phyloP scores from a whole-genome alignment of 2,888 invertebrate species.

The Abrostola triplasia region DNA sequence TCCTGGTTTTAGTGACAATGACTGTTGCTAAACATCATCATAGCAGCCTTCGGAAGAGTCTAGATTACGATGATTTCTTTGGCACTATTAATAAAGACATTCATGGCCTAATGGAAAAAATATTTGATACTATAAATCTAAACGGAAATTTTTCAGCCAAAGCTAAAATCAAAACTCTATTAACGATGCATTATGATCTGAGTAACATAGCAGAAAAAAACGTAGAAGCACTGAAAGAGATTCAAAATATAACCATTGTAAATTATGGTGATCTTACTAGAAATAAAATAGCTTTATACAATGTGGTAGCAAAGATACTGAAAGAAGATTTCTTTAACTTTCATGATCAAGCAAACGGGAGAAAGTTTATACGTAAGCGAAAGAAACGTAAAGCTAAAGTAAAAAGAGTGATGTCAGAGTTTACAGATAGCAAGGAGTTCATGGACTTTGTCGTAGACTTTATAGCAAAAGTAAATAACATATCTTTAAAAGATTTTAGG shows the following conservation, averaged over 20 bases:
- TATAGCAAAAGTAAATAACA: conserved; percentile 31
- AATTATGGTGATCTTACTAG: conserved; percentile 10
- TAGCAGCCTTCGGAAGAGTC: conserved; percentile 15
- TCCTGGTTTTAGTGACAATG: conserved; percentile 20
- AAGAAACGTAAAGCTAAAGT: background rate
- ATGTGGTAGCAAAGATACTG: conserved; percentile 42
- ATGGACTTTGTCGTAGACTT: conserved; percentile 19
- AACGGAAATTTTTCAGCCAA: conserved; percentile 42
- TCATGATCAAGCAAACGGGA: conserved; percentile 17
- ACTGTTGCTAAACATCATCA: conserved; percentile 38
- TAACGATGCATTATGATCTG: conserved; percentile 59
- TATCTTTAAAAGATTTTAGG: conserved; percentile 27
- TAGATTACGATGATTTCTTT: conserved; percentile 46
- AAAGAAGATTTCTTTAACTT: conserved; percentile 24
- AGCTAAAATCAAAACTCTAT: conserved; percentile 41
- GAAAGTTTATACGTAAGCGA: background rate
- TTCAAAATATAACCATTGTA: conserved; percentile 35
- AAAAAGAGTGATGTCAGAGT: background rate
- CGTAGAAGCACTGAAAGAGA: conserved; percentile 44
- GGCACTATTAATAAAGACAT: conserved; percentile 48
- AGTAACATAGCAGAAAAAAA: conserved; percentile 53
- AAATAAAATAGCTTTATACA: conserved; percentile 17
- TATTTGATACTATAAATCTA: conserved; percentile 58
- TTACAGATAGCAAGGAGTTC: conserved; percentile 29
- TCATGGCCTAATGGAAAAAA: conserved; percentile 52